Base-by-base conservation (phyloP, 1,140 invertebrate species). In the Coelopa frigida region DNA sequence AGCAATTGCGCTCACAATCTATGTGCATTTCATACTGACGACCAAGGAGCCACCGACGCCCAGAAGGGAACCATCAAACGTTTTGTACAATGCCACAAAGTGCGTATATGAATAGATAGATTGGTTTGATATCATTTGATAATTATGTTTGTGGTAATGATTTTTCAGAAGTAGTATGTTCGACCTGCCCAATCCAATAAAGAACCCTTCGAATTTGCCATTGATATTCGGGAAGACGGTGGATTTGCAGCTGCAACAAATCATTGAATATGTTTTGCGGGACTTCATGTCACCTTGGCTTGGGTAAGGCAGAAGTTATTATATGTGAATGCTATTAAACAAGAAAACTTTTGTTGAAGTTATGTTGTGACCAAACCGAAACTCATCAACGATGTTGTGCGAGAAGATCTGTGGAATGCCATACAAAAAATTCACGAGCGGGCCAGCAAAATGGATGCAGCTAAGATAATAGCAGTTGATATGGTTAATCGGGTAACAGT, bases 281-380 rank as follows among this genome's bases (percentile, higher is more conserved):
- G 89, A 93, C 69, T 90, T 87, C 71, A 75, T 94, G 41, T 72
- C 79, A 12, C 71, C 73, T 38, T 90, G 86, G 83, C 71, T 91
- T 22, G 80, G 63, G 66, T 69, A 79, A 49, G 80, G 55, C 82
- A 22, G 5, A 33, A 33, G n/a, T n/a, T n/a, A n/a, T n/a, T n/a
- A n/a, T n/a, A n/a, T n/a, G 20, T 8, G 5, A 2, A 29, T n/a
- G 12, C 26, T 44, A 36, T 18, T 38, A 22, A 18, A 26, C 4
- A 39, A 14, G 20, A 21, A 18, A 31, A 8, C 24, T 26, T 38
- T 46, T 6, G 22, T 20, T 14, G 1, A 23, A 68, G 65, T 1
- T 59, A 65, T 46, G 66, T 69, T 14, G 63, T 67, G 1, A 63
- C 76, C 39, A 75, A 75, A 50, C 76, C 76, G 2, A 77, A 78